Evolutionary conservation across 2,888 invertebrate genomes (phyloP), one percentile per base, ranked within the genome.

Genomic region (Parthenolecanium corni): DNA sequence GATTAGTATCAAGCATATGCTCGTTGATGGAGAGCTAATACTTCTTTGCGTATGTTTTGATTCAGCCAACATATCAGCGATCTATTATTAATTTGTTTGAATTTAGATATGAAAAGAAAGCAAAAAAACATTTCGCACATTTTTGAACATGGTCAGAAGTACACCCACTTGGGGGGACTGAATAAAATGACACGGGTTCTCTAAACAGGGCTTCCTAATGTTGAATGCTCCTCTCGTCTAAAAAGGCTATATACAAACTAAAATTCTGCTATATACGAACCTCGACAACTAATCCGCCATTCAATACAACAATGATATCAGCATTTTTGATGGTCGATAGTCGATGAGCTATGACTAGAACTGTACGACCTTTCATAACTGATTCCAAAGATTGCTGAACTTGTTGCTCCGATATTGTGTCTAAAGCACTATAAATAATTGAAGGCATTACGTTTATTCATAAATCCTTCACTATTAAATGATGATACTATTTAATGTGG

Each of bases 341-440:
- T 24, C 96, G 78, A 73, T 96, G 96, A 2, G 96, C 96, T 68
- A 97, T 95, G 1, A 96, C 85, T n/a, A 97, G 74, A 0, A 93
- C 93, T 0, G 96, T 96, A 64, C 93, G 79, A 1, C 91, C 89
- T 69, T 82, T 80, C 5, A 86, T 82, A 0, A 87, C 91, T 11
- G 80, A 80, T 70, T 95, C 94, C 52, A 96, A 72, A 0, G 96
- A 93, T 46, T 82, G 83, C 71, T 94, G 93, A 0, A 95, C 94
- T 25, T 88, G 79, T 69, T 88, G 82, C 74, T 96, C 96, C 56
- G 93, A 93, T 68, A 91, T 89, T 0, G 91, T 84, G 77, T 95
- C 95, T 67, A 95, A 74, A 1, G 95, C 94, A 77, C 93, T 93
- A 72, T 3, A 73, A 74, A 66, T 65, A 66, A 64, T n/a, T n/a